Base-by-base conservation (phyloP, 2,113 vertebrate species). In the Synchiropus splendidus region DNA sequence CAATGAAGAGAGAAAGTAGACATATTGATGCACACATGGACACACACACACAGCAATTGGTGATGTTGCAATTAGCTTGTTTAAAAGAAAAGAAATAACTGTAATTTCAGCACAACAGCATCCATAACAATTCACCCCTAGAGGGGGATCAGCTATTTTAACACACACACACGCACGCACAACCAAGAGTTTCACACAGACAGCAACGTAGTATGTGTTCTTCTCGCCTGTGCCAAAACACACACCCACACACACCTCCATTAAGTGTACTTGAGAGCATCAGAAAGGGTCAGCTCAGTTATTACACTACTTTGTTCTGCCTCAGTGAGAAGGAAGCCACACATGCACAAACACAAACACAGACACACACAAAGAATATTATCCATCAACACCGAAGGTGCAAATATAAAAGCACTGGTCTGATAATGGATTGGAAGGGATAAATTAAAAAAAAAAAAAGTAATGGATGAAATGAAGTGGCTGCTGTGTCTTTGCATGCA, bases 1-100 rank as follows among this genome's bases (percentile, higher is more conserved):
- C 42, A 45, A 35, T 45, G 9, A 17, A 72, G 76, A 72, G 66
- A 69, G 68, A 45, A 72, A 32, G 50, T 53, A 62, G 74, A 65
- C 67, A 62, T 60, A 68, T 17, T 38, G 33, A 63, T 14, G 6
- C 36, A 35, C 41, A 48, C 42, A 31, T 27, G 12, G 13, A 49
- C 10, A 36, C 30, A 46, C 43, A 50, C 16, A 35, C 27, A 5
- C 1, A n/a, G 48, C 58, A 46, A 65, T 48, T 39, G 42, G 18
- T 68, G 57, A 63, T 36, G 63, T 70, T 59, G 74, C 74, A 79
- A 81, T 81, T 81, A 81, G 74, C 74, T 79, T 76, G 79, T 81
- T 81, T 81, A 79, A 79, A 74, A 75, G 65, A 74, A 77, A 75
- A 68, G 65, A 81, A 81, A 81, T 81, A 74, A 81, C 76, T 72